Evolutionary conservation across 1,140 invertebrate species (phyloP), one percentile per base, ranked within the genome.

Genomic region (Megathymus violae): DNA sequence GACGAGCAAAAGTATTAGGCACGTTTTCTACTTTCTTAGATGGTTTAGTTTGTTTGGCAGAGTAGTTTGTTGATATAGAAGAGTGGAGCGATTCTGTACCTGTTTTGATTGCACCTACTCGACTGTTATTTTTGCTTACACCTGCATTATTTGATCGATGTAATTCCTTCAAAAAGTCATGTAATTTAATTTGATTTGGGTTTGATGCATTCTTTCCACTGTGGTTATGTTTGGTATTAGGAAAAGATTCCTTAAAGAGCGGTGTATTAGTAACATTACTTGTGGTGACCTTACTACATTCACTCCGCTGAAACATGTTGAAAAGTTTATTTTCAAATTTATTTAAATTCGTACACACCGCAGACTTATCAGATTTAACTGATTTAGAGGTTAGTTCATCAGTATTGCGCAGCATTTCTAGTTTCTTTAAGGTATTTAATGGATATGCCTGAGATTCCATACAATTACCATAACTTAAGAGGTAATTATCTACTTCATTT

Each of bases 1-100:
- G 75, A 16, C 88, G 80, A 7, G 88, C 70, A 54, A 88, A 91
- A 7, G 88, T 91, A 50, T 87, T 83, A n/a, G 77, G 82, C 31
- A 72, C 76, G 58, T 72, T 76, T 17, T 88, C 85, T 10, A 59
- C 64, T 67, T 76, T 82, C 66, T 82, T 82, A 27, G 62, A 68
- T 36, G 54, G 67, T 62, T 70, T 73, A 36, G 34, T 38, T 54
- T 74, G 48, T 66, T 71, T 69, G 62, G 36, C 19, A 54, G 13
- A 47, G 36, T 68, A 58, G 10, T 64, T 22, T 64, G 60, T 34
- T 4, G 46, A 22, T 19, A 59, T 9, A 22, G 38, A 41, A n/a
- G 46, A 46, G 38, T 62, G 36, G 11, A 36, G 11, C 27, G 44
- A 16, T 2, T 48, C 13, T 36, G 11, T 62, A 1, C 59, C 36